A percentile compares a stretch with the other conserved stretches of the same genome.
phyloP scores from a whole-genome alignment of 2,113 vertebrate species.

The Limanda limanda region DNA sequence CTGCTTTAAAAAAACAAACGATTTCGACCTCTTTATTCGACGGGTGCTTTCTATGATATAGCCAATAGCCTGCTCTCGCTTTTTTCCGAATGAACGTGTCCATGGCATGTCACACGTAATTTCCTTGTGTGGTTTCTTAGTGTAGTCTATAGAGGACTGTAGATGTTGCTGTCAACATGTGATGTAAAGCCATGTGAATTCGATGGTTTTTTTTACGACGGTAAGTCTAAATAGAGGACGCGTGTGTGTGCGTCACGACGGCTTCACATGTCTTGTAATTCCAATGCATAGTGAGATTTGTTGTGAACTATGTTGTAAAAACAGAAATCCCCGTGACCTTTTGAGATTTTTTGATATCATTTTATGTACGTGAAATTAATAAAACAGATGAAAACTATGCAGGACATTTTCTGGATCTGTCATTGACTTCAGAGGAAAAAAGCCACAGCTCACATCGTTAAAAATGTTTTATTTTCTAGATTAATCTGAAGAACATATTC shows the following conservation, averaged over 20 bases:
- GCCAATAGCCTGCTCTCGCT: constrained; percentile 49
- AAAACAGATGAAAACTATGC: constrained; percentile 70
- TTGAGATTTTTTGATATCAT: constrained; percentile 84
- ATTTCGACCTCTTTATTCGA: constrained; percentile 63
- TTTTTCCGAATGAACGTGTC: constrained; percentile 73
- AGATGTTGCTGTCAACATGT: constrained; percentile 82
- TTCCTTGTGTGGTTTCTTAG: constrained; percentile 79
- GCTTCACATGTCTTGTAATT: constrained; percentile 74
- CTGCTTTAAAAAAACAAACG: constrained; percentile 67
- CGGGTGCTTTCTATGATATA: constrained; percentile 72
- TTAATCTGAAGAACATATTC: not conserved
- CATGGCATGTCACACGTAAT: constrained; percentile 83
- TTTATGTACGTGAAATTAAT: constrained; percentile 87
- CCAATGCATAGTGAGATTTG: constrained; percentile 72
- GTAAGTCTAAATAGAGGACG: constrained; percentile 58
- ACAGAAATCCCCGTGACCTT: constrained; percentile 66
- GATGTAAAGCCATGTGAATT: constrained; percentile 79
- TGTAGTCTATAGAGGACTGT: constrained; percentile 78
- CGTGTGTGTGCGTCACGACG: constrained; percentile 46
- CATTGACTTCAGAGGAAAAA: constrained; percentile 4
- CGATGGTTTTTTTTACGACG: constrained; percentile 55
- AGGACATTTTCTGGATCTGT: constrained; percentile 27
- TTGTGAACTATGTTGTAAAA: constrained; percentile 78
- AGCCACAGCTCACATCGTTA: not conserved
- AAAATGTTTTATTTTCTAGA: not conserved